Conservation (phyloP, 2,888 invertebrate genomes). For the Drosophila emarginata region DNA sequence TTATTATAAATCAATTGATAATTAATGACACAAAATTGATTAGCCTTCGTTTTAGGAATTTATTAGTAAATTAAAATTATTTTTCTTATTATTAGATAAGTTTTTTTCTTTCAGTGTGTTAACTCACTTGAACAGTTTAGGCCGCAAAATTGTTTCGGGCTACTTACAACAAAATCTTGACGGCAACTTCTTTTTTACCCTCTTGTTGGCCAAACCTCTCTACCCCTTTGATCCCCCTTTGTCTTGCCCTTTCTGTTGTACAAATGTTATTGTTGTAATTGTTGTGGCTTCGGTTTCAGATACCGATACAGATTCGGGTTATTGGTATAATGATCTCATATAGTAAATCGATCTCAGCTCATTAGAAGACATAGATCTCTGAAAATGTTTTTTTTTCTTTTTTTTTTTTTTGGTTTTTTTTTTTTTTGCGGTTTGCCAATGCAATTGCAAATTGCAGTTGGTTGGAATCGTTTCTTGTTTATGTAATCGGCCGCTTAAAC, state of each 20-base stretch:
- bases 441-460: conserved; percentile 42
- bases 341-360: conserved; percentile 73
- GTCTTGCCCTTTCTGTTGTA: conserved; percentile 9
- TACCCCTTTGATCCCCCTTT: background rate
- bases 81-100: too few relatives aligned
- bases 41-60: too few relatives aligned
- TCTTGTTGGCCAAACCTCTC: background rate
- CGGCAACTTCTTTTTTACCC: conserved; percentile 11
- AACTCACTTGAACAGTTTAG: conserved; percentile 59
- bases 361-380: conserved; percentile 58
- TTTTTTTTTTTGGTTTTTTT: background rate
- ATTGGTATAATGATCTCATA: conserved; percentile 50
- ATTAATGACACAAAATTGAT: too few relatives aligned
- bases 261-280: conserved; percentile 72
- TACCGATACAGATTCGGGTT: conserved; percentile 29
- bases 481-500: conserved; percentile 77
- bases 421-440: conserved; percentile 34
- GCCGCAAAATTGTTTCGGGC: conserved; percentile 74
- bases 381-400: conserved; percentile 11
- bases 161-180: conserved; percentile 64
- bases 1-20: background rate
- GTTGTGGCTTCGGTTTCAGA: conserved; percentile 73
- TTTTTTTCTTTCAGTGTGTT: conserved; percentile 2
- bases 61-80: too few relatives aligned
- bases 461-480: conserved; percentile 31